Base-by-base conservation (phyloP, 64 coral and sea anemone species). In the Actinia tenebrosa region DNA sequence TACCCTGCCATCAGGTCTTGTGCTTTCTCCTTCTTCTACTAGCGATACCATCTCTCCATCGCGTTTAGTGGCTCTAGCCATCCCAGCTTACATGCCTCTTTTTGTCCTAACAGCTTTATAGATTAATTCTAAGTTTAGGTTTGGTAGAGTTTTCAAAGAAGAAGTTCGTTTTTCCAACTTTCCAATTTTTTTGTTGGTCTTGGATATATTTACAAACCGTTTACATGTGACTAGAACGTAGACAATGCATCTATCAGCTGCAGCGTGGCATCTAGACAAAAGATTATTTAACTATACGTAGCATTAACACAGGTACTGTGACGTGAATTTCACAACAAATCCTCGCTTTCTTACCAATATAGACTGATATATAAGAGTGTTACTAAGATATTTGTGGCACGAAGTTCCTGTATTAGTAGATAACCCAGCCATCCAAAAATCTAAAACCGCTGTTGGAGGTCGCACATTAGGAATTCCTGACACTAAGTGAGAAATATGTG, bases 1-100 rank as follows among this genome's bases (percentile, higher is more conserved):
- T 19, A 50, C 16, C 17, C 53, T 53, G 20, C 43, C 79, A 81
- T 81, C 22, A 53, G 17, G 22, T 81, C 23, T 53, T 53, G 45
- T 53, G 3, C 50, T 18, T 81, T 81, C 79, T 81, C 79, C 44
- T 5, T 81, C 44, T 18, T 1, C 79, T 50, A 81, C 79, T 50
- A 81, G 22, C 1, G 79, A 81, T 50, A 81, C 79, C 1, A 81
- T 81, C 13, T 81, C 44, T 9, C 79, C 79, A 81, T 81, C 79
- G 5, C 7, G 19, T 72, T 72, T 72, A 8, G 23, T 4, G 10
- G 69, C 69, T 37, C 23, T 72, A 14, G 69, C 69, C 69, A 72
- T 72, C 1, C 6, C 11, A 10, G 8, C 14, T 66, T n/a, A n/a
- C n/a, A n/a, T 3, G 19, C 63, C 22, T 64, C 18, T 20, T 64